Base-by-base conservation (phyloP, 2,797 vertebrate species). In the Neoniphon sammara region DNA sequence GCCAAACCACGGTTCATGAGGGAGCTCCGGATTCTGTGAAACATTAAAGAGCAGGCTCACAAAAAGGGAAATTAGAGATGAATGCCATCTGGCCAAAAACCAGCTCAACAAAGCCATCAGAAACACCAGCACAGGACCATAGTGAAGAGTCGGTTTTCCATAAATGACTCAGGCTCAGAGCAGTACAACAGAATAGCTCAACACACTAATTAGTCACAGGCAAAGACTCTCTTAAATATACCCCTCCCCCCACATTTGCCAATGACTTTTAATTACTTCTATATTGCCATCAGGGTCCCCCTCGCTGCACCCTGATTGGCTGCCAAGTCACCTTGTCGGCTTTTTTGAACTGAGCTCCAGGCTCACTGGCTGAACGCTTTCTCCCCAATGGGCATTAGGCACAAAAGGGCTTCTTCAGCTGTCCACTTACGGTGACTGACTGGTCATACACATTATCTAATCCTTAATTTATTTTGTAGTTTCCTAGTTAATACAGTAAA, bases 241-340 rank as follows among this genome's bases (percentile, higher is more conserved):
- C 67, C 70, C 76, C 75, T 81, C 69, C 77, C 53, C 31, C 21
- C 77, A n/a, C 77, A 81, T 77, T 84, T 59, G 80, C 88, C 85
- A 86, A 65, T 83, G 88, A 86, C 87, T 86, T 84, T 87, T 85
- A 90, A 91, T 89, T 88, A 90, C 84, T 81, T 81, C 83, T 84
- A 77, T 70, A 88, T 75, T 75, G 83, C 85, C 73, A 63, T 78
- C 74, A 86, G 80, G 30, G 36, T 81, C 78, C 82, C 79, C 80
- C 69, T 75, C 42, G 85, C 82, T 66, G 85, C 72, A 83, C 83
- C 83, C 86, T 87, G 82, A 87, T 90, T 79, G 71, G 81, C 64
- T 88, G 90, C 87, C 90, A 92, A 89, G 79, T 85, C 83, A 79
- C 70, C 34, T 39, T 39, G 73, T 68, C 85, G 83, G 86, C 85